Percentiles rank a stretch among this genome's conserved stretches.
phyloP scores from a whole-genome alignment of 2,888 invertebrate species.

The Calameuta filiformis region DNA sequence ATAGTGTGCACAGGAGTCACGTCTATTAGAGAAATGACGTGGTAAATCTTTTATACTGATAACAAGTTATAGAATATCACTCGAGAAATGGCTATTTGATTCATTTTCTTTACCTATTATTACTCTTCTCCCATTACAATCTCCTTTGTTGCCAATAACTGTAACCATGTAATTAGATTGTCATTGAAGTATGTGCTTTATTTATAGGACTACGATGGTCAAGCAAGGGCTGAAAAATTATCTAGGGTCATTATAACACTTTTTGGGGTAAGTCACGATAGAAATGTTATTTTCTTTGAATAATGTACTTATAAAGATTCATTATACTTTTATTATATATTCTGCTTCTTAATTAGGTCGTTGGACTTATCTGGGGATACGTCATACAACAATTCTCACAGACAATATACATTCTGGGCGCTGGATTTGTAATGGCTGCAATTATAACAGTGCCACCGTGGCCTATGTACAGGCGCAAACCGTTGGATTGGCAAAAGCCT shows the following conservation, averaged over 20 bases:
- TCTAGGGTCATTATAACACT: slow-evolving; percentile 90
- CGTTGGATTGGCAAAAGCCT: slow-evolving; percentile 91
- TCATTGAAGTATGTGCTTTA: not conserved
- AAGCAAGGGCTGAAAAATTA: slow-evolving; percentile 88
- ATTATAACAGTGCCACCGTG: slow-evolving; percentile 95
- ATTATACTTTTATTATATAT: not conserved
- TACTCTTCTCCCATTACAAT: too few species aligned
- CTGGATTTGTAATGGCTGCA: slow-evolving; percentile 89
- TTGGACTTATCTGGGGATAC: slow-evolving; percentile 93
- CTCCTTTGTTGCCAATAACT: too few species aligned
- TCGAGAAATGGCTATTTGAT: too few species aligned
- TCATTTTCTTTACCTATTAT: too few species aligned
- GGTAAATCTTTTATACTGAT: too few species aligned
- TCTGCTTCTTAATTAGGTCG: slow-evolving; percentile 67
- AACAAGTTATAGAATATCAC: too few species aligned
- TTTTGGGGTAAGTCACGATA: slow-evolving; percentile 76
- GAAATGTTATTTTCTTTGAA: not conserved
- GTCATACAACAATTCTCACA: slow-evolving; percentile 95
- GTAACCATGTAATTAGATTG: too few species aligned
- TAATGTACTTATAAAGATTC: not conserved
- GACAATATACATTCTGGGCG: slow-evolving; percentile 91
- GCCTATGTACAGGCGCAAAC: slow-evolving; percentile 92
- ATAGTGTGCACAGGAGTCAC: too few species aligned
- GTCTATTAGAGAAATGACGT: too few species aligned
- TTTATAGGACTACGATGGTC: slow-evolving; percentile 87